A percentile compares a stretch with the other conserved stretches of the same genome.
Evolutionary conservation across 1,140 invertebrate species (phyloP).

Genomic region (Lucilia sericata): DNA sequence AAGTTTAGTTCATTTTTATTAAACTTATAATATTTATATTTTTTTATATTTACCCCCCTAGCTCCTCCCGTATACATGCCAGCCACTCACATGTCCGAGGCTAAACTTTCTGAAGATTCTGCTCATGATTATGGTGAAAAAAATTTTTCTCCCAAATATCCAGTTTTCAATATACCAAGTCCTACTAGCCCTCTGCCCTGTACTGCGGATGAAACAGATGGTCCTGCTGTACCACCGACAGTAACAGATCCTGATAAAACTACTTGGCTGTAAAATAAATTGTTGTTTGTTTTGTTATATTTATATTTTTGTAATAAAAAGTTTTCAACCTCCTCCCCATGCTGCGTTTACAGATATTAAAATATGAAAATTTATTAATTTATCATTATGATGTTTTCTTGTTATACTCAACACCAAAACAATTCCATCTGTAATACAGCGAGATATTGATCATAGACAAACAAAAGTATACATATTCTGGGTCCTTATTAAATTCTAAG

Average conservation of each 20-base stretch:
- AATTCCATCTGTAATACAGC: no score
- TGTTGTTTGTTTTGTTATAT: background rate
- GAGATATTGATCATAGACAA: no score
- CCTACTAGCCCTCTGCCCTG: conserved; percentile 48
- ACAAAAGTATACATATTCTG: no score
- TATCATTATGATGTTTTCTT: no score
- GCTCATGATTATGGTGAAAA: conserved; percentile 52
- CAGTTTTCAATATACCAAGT: conserved; percentile 60
- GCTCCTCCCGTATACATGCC: conserved; percentile 62
- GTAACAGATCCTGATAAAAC: conserved; percentile 28
- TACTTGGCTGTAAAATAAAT: conserved; percentile 24
- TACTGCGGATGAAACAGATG: conserved; percentile 30
- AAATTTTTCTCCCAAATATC: conserved; percentile 57
- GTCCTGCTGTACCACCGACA: background rate
- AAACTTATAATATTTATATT: background rate
- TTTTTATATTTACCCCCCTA: conserved; percentile 44
- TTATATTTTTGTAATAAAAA: background rate
- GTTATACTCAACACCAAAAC: no score
- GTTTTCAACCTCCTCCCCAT: background rate
- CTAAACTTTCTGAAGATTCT: conserved; percentile 1
- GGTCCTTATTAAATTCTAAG: no score
- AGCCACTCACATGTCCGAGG: conserved; percentile 55
- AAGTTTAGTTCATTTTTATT: background rate
- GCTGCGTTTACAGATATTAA: no score
- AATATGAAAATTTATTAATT: no score